A percentile compares a stretch with the other conserved stretches of the same genome.
Evolutionary conservation across 2,113 vertebrate species (phyloP).

Genomic region (Uropsilus gracilis): DNA sequence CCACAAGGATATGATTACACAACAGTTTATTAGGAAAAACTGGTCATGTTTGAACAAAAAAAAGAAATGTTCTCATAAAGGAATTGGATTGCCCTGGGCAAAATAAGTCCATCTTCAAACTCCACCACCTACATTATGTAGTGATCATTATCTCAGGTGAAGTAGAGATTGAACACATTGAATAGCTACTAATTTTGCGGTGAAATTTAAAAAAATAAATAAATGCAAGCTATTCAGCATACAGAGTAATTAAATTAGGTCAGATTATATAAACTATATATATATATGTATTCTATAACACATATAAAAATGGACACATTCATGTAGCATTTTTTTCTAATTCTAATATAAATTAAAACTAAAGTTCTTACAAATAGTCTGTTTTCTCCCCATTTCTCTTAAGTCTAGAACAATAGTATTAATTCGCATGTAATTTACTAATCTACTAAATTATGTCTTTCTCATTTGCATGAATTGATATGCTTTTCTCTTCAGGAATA

Average conservation of each 20-base stretch:
- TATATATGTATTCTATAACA: not conserved
- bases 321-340: not conserved
- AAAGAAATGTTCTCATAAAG: not conserved
- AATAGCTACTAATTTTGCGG: not conserved
- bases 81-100: not conserved
- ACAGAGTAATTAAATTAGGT: not conserved
- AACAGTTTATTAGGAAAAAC: slow-evolving; percentile 6
- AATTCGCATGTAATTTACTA: not conserved
- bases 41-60: not conserved
- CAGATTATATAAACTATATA: not conserved
- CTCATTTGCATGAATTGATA: not conserved
- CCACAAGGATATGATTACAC: not conserved
- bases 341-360: not conserved
- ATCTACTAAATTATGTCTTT: not conserved
- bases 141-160: not conserved
- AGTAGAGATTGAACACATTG: not conserved
- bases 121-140: not conserved
- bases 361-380: not conserved
- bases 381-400: not conserved
- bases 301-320: not conserved
- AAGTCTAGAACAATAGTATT: not conserved
- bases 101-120: not conserved
- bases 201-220: not conserved
- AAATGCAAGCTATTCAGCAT: not conserved
- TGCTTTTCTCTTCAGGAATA: slow-evolving; percentile 5